phyloP scores from a whole-genome alignment of 2,888 invertebrate species.

The Ochropleura plecta region DNA sequence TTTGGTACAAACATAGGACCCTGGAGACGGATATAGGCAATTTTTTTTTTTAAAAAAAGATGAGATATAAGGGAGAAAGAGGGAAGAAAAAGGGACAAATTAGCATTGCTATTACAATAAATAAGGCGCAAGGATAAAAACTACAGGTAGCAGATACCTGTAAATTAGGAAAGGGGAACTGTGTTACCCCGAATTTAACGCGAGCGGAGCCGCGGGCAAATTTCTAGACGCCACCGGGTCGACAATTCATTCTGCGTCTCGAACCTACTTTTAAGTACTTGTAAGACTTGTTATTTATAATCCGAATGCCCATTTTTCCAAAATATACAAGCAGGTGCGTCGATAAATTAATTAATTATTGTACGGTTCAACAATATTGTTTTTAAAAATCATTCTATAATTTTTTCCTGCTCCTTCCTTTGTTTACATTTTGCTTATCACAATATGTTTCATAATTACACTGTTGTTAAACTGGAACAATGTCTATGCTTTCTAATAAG shows the following conservation, averaged over 20 bases:
- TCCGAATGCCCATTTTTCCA: not conserved
- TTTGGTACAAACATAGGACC: no score
- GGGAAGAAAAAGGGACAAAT: no score
- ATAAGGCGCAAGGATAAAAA: no score
- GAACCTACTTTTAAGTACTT: not conserved
- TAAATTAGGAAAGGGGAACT: no score
- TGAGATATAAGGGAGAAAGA: no score
- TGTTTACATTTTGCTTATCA: conserved; percentile 27
- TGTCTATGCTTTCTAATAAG: not conserved
- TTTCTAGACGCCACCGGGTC: not conserved
- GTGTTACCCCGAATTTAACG: no score
- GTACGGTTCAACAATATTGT: conserved; percentile 47
- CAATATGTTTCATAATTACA: conserved; percentile 32
- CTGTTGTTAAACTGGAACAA: not conserved
- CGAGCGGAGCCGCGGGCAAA: no score
- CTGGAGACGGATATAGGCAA: no score
- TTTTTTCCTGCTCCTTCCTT: conserved; percentile 26
- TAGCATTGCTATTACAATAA: no score
- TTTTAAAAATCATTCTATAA: conserved; percentile 52
- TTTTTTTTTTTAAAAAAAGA: no score
- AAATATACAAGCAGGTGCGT: conserved; percentile 13
- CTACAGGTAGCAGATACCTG: no score
- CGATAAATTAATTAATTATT: conserved; percentile 48
- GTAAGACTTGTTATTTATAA: no score
- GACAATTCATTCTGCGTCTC: not conserved